Conservation (phyloP, 2,888 invertebrate genomes). For the Pachydiplax longipennis region DNA sequence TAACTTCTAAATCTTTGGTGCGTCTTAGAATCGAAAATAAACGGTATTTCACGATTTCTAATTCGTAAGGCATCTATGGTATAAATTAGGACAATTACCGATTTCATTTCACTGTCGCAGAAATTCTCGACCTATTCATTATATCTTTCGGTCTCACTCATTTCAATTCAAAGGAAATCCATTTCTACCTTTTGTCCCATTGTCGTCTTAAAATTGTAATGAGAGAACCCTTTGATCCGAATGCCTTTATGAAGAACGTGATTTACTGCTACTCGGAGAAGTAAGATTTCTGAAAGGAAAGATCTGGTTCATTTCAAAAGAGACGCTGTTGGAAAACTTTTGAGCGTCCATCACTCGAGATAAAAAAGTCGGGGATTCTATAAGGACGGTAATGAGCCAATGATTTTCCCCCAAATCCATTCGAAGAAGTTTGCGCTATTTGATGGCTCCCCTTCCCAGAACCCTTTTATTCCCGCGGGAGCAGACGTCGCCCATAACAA, state of each 20-base stretch:
- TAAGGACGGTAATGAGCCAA: neutral
- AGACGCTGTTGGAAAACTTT: neutral
- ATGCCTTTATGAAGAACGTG: neutral
- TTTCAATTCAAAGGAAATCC: neutral
- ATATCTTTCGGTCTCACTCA: neutral
- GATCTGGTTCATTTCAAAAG: neutral
- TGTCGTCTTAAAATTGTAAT: neutral
- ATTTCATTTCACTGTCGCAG: too few relatives aligned
- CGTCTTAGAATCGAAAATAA: too few relatives aligned
- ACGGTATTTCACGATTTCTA: too few relatives aligned
- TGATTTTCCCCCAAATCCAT: neutral
- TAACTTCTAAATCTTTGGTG: too few relatives aligned
- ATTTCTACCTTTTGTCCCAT: neutral
- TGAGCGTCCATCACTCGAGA: neutral
- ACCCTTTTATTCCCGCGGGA: slow-evolving; percentile 26
- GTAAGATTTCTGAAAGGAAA: neutral
- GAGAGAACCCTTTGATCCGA: neutral
- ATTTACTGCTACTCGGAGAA: neutral
- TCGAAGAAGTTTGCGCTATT: neutral
- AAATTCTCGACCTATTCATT: too few relatives aligned
- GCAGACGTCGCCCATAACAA: slow-evolving; percentile 18
- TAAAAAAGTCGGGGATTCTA: neutral
- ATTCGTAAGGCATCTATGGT: too few relatives aligned
- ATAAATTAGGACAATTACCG: too few relatives aligned
- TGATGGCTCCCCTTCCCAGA: neutral